These are phyloP conservation scores for Drosophila subpulchrella DNA, from an alignment of 1,140 invertebrate genomes.

Conservation along the genomic window DNA sequence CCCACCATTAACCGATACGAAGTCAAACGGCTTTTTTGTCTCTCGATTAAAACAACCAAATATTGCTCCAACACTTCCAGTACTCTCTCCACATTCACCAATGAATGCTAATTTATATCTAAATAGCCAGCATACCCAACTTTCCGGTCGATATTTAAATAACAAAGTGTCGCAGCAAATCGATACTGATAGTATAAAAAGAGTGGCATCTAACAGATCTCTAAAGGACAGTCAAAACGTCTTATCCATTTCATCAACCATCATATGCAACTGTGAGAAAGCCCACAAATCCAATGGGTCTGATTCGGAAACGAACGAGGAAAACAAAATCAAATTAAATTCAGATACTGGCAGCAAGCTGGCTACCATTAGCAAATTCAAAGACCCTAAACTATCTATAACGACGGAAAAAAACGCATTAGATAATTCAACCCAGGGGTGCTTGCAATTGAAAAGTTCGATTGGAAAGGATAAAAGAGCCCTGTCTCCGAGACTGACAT, in stretches of 20 bases:
- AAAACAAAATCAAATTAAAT: conserved; percentile 34
- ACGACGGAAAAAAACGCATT: conserved; percentile 4
- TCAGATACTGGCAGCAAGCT: conserved; percentile 17
- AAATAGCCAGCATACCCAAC: conserved; percentile 63
- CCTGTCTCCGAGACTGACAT: conserved; percentile 27
- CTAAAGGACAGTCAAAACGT: conserved; percentile 41
- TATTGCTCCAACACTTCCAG: conserved; percentile 69
- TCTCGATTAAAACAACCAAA: conserved; percentile 50
- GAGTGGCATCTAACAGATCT: conserved; percentile 38
- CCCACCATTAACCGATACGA: conserved; percentile 31
- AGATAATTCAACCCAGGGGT: conserved; percentile 12
- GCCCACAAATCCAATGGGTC: conserved; percentile 30
- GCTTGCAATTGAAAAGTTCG: conserved; percentile 29
- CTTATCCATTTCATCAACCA: conserved; percentile 29
- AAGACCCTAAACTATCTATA: conserved; percentile 1
- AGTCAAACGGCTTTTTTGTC: conserved; percentile 49
- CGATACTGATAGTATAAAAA: conserved; percentile 40
- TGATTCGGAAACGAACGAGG: conserved; percentile 31
- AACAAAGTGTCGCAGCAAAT: conserved; percentile 51
- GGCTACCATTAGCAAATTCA: conserved; percentile 5
- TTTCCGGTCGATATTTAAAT: conserved; percentile 73
- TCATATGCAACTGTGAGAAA: conserved; percentile 50
- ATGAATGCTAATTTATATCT: conserved; percentile 55
- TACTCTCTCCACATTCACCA: conserved; percentile 70
- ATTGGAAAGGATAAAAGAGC: conserved; percentile 25